phyloP scores from a whole-genome alignment of 2,797 vertebrate genomes.

The Brotula barbata region DNA sequence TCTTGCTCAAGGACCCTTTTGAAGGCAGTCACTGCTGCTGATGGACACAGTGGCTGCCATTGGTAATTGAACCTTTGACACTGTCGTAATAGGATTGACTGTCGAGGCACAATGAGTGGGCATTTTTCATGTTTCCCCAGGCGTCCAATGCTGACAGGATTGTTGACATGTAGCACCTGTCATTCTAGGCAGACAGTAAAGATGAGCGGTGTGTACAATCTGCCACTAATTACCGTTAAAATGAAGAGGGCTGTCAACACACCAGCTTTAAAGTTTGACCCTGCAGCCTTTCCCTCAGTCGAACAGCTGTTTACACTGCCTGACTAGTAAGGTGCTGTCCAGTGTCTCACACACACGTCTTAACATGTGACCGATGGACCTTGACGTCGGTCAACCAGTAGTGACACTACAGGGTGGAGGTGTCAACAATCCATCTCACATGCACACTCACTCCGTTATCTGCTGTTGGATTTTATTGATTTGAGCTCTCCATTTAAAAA shows the following conservation, averaged over 20 bases:
- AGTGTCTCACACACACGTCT: neutral
- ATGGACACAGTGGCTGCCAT: neutral
- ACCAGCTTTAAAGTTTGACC: too few species aligned
- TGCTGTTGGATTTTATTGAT: neutral
- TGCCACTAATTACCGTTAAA: too few species aligned
- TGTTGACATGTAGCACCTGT: too few species aligned
- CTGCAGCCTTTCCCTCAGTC: neutral
- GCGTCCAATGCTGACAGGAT: too few species aligned
- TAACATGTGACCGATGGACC: neutral
- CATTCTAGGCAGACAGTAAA: too few species aligned
- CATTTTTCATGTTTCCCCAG: too few species aligned
- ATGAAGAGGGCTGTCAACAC: too few species aligned
- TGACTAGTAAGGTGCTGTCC: neutral
- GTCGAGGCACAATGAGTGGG: too few species aligned
- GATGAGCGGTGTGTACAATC: too few species aligned
- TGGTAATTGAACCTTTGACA: neutral
- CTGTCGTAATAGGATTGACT: neutral
- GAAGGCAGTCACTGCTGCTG: neutral
- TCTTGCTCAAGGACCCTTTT: neutral
- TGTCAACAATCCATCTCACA: neutral
- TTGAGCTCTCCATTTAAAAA: slow-evolving; percentile 13
- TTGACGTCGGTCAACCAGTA: neutral
- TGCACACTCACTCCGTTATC: neutral
- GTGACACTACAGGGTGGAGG: neutral
- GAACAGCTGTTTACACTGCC: slow-evolving; percentile 18